Conservation (phyloP, 2,113 vertebrate species). For the Protobothrops mucrosquamatus region DNA sequence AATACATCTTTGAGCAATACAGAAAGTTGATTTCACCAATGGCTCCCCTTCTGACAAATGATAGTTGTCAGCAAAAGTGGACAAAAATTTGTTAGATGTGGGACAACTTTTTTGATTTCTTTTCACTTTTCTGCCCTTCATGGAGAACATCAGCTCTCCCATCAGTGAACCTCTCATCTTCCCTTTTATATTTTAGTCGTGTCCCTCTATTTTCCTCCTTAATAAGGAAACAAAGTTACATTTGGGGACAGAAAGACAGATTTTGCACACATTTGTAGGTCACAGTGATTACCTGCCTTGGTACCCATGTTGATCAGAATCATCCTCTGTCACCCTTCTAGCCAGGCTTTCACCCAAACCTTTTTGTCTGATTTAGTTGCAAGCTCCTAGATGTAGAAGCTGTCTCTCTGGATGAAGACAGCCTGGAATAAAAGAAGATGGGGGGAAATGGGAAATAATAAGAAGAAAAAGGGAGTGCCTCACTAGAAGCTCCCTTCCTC, state of each 20-base stretch:
- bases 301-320: not conserved
- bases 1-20: no score
- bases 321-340: not conserved
- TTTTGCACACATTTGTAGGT: not conserved
- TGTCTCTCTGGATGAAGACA: not conserved
- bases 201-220: no score
- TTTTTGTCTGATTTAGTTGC: not conserved
- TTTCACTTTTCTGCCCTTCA: no score
- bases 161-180: no score
- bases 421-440: not conserved
- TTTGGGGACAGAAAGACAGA: not conserved
- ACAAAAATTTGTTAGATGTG: no score
- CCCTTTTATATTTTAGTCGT: no score
- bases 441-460: not conserved
- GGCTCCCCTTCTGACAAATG: no score
- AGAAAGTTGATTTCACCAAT: no score
- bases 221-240: not conserved
- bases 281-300: not conserved
- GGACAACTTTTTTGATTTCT: no score
- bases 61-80: no score
- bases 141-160: no score
- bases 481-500: not conserved
- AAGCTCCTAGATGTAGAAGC: not conserved
- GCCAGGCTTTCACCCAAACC: not conserved
- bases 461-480: not conserved